Evolutionary conservation across 2,888 invertebrate genomes (phyloP), one percentile per base, ranked within the genome.

Genomic region (Chrysopilus asiliformis): DNA sequence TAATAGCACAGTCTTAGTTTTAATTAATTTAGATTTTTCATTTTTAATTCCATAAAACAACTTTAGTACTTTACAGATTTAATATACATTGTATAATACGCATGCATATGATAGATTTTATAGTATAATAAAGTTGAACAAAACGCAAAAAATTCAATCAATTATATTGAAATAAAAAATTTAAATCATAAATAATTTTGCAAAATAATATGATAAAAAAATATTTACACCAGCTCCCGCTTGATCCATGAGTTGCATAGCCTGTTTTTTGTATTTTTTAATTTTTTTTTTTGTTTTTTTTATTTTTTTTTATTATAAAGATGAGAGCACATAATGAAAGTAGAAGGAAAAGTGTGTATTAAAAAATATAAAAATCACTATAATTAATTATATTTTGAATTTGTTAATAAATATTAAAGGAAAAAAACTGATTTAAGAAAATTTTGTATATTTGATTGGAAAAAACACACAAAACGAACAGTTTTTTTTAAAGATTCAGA

Each of bases 191-290:
- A 22, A 8, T 27, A 6, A 27, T 12, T 27, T 27, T 8, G 27
- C 13, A 27, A 27, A 27, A 27, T 12, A 27, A 27, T 12, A 27
- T n/a, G 27, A 9, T n/a, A 27, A 27, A 56, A 53, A 60, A 56
- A 79, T 83, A 83, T 79, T 84, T 84, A 84, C 83, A 77, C 80
- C 79, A 69, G 77, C 74, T 74, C 84, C 82, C 68, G 78, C 77
- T 73, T 81, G 79, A 72, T 83, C 84, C 85, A 85, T 83, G 63
- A 83, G 80, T 76, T 82, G 85, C 84, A 85, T 82, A 68, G 84
- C 84, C 85, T 86, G 75, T 68, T 66, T 36, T 34, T 17, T 36
- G 38, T 40, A 30, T 34, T 37, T 33, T n/a, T n/a, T n/a, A n/a
- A 39, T 38, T 37, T 44, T 37, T 36, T 30, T 45, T 45, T 43